These are phyloP conservation scores for Montipora efflorescens DNA, from an alignment of 64 coral and sea anemone species.

Conservation along the genomic window DNA sequence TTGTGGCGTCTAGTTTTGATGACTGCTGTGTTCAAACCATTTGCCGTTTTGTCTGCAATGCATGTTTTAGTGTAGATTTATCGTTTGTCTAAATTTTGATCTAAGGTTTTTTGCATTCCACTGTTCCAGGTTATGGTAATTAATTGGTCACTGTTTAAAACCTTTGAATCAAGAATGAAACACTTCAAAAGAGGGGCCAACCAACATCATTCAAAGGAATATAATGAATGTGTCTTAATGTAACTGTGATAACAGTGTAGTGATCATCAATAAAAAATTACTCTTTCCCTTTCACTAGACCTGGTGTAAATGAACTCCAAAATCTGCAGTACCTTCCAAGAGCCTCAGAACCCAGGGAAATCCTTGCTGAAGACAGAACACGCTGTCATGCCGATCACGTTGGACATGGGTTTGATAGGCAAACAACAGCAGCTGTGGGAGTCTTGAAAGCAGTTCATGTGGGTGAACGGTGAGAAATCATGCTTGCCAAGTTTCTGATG, in stretches of 20 bases:
- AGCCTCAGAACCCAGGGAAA: conserved; percentile 88
- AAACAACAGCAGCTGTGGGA: conserved; percentile 95
- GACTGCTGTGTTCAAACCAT: no score
- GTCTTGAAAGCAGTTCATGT: conserved; percentile 95
- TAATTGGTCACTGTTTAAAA: no score
- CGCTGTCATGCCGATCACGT: conserved; percentile 98
- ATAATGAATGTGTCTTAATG: no score
- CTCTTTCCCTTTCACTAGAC: conserved; percentile 41
- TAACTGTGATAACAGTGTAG: background rate
- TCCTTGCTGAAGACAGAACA: conserved; percentile 95
- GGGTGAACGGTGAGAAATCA: conserved; percentile 76
- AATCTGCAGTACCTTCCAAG: conserved; percentile 96
- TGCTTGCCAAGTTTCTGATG: background rate
- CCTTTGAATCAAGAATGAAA: no score
- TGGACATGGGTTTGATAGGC: conserved; percentile 96
- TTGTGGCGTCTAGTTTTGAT: no score
- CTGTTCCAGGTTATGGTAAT: no score
- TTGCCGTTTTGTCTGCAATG: no score
- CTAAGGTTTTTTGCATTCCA: no score
- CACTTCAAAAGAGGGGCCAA: no score
- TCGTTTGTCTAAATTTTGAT: no score
- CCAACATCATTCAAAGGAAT: no score
- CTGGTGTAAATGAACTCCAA: conserved; percentile 97
- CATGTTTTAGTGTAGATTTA: no score
- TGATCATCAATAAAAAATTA: background rate